A percentile compares a stretch with the other conserved stretches of the same genome.
These are phyloP conservation scores for Neoniphon sammara DNA, from an alignment of 2,797 vertebrate species.

Conservation along the genomic window DNA sequence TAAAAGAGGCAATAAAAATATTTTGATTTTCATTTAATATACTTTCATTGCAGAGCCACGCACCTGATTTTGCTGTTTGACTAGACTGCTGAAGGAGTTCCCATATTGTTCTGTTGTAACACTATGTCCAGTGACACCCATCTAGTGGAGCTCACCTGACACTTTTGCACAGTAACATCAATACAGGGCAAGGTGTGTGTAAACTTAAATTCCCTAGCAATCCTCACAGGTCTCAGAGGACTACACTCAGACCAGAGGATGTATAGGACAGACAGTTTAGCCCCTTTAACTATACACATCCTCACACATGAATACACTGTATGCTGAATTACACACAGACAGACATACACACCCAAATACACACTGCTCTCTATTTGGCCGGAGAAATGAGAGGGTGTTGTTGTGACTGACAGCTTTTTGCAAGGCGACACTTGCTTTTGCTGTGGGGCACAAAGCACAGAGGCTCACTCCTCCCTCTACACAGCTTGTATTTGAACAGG, in stretches of 20 bases:
- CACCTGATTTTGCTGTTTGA: not conserved
- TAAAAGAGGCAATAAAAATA: too few species aligned
- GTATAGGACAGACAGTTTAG: not conserved
- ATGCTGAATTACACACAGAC: not conserved
- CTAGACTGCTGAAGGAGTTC: too few species aligned
- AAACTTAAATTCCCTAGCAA: slow-evolving; percentile 8
- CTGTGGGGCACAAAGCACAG: slow-evolving; percentile 5
- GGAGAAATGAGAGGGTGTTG: slow-evolving; percentile 9
- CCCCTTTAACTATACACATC: too few species aligned
- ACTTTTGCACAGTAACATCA: not conserved
- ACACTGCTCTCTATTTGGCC: not conserved
- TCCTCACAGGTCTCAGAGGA: slow-evolving; percentile 1
- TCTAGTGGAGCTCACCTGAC: slow-evolving; percentile 4
- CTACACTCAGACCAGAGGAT: not conserved
- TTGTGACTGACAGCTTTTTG: slow-evolving; percentile 14
- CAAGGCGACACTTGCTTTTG: slow-evolving; percentile 1
- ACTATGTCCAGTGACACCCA: too few species aligned
- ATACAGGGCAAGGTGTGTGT: not conserved
- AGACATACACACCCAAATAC: not conserved
- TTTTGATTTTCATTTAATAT: not conserved
- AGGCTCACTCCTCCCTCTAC: slow-evolving; percentile 16
- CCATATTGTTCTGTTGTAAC: too few species aligned
- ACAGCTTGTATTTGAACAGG: slow-evolving; percentile 27
- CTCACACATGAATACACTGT: not conserved
- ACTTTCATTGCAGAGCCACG: not conserved